A percentile compares a stretch with the other conserved stretches of the same genome.
These are phyloP conservation scores for Chrysotoxum bicinctum DNA, from an alignment of 2,888 invertebrate species.

Conservation along the genomic window DNA sequence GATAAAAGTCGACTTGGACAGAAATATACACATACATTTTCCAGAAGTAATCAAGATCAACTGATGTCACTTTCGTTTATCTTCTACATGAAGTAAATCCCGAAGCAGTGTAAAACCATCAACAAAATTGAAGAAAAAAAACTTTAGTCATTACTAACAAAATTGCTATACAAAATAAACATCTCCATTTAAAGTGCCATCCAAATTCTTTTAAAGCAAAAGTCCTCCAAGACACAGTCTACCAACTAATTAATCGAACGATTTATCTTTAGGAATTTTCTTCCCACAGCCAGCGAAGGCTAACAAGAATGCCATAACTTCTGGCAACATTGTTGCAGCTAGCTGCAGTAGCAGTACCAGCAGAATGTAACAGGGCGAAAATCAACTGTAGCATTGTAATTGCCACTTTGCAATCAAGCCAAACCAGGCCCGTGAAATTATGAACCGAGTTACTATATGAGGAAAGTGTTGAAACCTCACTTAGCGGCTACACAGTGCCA, in stretches of 20 bases:
- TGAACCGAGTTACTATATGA: slow-evolving; percentile 2
- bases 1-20: slow-evolving; percentile 28
- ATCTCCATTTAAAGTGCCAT: slow-evolving; percentile 36
- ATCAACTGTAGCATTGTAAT: slow-evolving; percentile 40
- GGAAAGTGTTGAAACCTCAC: slow-evolving; percentile 62
- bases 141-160: neutral
- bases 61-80: slow-evolving; percentile 58
- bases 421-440: slow-evolving; percentile 35
- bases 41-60: slow-evolving; percentile 29
- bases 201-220: slow-evolving; percentile 39
- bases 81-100: neutral
- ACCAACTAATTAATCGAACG: slow-evolving; percentile 64
- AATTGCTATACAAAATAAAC: slow-evolving; percentile 22
- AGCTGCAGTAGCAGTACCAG: neutral
- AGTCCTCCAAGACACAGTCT: slow-evolving; percentile 11
- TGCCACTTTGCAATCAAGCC: slow-evolving; percentile 39
- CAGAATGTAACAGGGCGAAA: neutral
- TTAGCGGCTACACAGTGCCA: slow-evolving; percentile 3
- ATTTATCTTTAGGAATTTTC: slow-evolving; percentile 54
- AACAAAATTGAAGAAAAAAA: neutral
- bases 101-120: neutral
- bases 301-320: neutral
- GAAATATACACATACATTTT: neutral
- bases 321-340: slow-evolving; percentile 54
- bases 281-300: slow-evolving; percentile 12